A percentile compares a stretch with the other conserved stretches of the same genome.
phyloP scores from a whole-genome alignment of 2,797 vertebrate genomes.

The Poeciliopsis infans region DNA sequence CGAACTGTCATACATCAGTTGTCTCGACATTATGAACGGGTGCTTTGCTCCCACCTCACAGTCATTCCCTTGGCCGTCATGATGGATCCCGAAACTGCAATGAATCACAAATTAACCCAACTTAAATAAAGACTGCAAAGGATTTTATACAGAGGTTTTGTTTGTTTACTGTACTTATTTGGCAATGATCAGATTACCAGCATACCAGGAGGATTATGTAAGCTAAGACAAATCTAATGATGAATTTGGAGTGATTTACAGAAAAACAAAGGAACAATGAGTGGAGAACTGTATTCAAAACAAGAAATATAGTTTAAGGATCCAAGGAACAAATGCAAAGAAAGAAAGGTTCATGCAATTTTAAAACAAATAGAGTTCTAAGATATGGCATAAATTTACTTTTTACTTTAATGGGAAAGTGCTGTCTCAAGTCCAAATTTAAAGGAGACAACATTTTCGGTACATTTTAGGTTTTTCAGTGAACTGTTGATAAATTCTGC shows the following conservation, averaged over 20 bases:
- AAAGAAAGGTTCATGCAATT: neutral
- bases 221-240: neutral
- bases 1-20: slow-evolving; percentile 93
- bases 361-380: neutral
- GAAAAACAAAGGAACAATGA: neutral
- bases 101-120: slow-evolving; percentile 23
- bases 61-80: slow-evolving; percentile 96
- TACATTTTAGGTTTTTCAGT: neutral
- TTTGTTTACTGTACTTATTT: neutral
- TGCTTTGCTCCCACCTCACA: slow-evolving; percentile 88
- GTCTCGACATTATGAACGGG: slow-evolving; percentile 95
- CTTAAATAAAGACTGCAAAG: neutral
- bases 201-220: neutral
- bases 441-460: neutral
- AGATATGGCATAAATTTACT: neutral
- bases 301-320: neutral
- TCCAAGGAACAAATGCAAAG: neutral
- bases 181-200: neutral
- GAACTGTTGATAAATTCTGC: neutral
- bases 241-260: neutral
- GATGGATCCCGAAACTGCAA: slow-evolving; percentile 93
- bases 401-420: neutral
- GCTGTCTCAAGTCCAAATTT: neutral
- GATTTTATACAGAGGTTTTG: neutral
- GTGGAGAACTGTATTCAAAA: neutral